phyloP scores from a whole-genome alignment of 2,113 vertebrate species.

The Xiphophorus couchianus region DNA sequence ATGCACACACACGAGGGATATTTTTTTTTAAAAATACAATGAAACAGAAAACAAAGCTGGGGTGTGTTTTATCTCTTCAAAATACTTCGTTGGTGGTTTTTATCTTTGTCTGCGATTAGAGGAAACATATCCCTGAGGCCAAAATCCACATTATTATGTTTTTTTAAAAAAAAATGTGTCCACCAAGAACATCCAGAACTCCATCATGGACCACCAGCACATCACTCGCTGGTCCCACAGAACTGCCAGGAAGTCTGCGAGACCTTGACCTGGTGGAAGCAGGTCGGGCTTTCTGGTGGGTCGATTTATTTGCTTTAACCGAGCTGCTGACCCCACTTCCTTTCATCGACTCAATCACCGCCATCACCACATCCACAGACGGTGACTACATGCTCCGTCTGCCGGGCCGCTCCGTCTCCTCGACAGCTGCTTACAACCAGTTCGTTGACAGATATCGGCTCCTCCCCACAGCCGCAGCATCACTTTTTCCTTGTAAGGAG shows the following conservation, averaged over 20 bases:
- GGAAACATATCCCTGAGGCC: slow-evolving; percentile 40
- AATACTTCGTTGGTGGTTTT: slow-evolving; percentile 15
- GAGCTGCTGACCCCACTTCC: slow-evolving; percentile 24
- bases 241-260: slow-evolving; percentile 46
- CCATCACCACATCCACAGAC: slow-evolving; percentile 64
- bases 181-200: slow-evolving; percentile 28
- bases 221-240: slow-evolving; percentile 61
- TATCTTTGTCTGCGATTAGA: slow-evolving; percentile 1
- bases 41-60: slow-evolving; percentile 8
- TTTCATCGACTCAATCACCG: slow-evolving; percentile 55
- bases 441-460: slow-evolving; percentile 49
- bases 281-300: slow-evolving; percentile 31
- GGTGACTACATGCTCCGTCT: slow-evolving; percentile 63
- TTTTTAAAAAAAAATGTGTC: slow-evolving; percentile 1
- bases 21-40: neutral
- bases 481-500: slow-evolving; percentile 67
- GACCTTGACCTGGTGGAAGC: slow-evolving; percentile 20
- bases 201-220: slow-evolving; percentile 44
- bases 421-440: slow-evolving; percentile 15
- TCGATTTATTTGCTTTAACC: slow-evolving; percentile 46
- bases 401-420: slow-evolving; percentile 30
- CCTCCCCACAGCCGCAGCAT: neutral
- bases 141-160: slow-evolving; percentile 54
- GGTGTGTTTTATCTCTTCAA: neutral
- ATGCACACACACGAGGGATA: too few species aligned